These are phyloP conservation scores for Thalpophila matura DNA, from an alignment of 2,888 invertebrate species.

Conservation along the genomic window DNA sequence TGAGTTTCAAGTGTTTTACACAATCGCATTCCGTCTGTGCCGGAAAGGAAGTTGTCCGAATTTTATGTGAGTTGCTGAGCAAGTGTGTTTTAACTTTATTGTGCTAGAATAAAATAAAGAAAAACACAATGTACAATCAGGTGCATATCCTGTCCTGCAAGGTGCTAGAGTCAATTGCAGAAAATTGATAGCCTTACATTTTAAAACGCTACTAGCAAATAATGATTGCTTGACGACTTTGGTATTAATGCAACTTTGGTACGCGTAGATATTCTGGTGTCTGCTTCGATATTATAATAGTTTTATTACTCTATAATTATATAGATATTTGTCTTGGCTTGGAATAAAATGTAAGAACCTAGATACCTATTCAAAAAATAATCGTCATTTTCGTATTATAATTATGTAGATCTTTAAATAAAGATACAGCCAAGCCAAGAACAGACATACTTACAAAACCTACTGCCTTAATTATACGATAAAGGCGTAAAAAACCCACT, in stretches of 20 bases:
- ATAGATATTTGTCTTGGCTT: not conserved
- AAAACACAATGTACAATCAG: slow-evolving; percentile 17
- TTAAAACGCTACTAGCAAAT: slow-evolving; percentile 37
- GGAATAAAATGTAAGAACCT: not conserved
- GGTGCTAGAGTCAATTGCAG: slow-evolving; percentile 33
- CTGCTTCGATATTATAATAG: not conserved
- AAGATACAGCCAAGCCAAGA: not conserved
- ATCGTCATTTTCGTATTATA: too few species aligned
- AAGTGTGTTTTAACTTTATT: slow-evolving; percentile 21
- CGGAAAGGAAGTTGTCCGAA: slow-evolving; percentile 28
- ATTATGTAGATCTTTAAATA: slow-evolving; percentile 5
- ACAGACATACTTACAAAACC: slow-evolving; percentile 17
- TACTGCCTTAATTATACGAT: slow-evolving; percentile 36
- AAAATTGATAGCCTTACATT: slow-evolving; percentile 29
- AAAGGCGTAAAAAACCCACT: slow-evolving; percentile 31
- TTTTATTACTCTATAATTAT: not conserved
- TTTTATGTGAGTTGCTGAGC: slow-evolving; percentile 30
- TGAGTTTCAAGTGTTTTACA: slow-evolving; percentile 46
- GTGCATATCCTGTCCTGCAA: slow-evolving; percentile 27
- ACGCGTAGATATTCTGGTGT: slow-evolving; percentile 1
- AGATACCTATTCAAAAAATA: not conserved
- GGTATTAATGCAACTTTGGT: not conserved
- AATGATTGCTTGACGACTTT: slow-evolving; percentile 8
- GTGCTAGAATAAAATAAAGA: slow-evolving; percentile 13
- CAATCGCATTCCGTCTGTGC: slow-evolving; percentile 31